phyloP scores from a whole-genome alignment of 1,140 invertebrate species.

The Penaeus vannamei region DNA sequence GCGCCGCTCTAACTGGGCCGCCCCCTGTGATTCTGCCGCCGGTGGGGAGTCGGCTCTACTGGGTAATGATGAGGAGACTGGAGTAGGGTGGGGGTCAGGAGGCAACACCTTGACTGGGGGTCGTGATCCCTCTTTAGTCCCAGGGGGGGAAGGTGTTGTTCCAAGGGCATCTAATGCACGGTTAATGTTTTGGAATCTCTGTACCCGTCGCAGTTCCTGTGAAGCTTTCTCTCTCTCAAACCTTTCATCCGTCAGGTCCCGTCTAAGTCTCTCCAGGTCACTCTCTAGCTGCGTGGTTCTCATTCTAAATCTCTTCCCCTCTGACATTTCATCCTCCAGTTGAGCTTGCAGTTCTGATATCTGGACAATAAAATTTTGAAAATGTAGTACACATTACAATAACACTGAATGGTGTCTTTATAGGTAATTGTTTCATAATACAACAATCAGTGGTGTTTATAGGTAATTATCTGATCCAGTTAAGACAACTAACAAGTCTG shows the following conservation, averaged over 20 bases:
- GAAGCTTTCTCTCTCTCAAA: slow-evolving; percentile 61
- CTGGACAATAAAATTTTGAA: slow-evolving; percentile 36
- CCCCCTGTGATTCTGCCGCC: neutral
- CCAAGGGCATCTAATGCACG: slow-evolving; percentile 50
- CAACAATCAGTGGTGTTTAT: too few species aligned
- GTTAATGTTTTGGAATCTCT: slow-evolving; percentile 43
- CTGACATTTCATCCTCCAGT: slow-evolving; percentile 59
- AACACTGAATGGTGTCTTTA: neutral
- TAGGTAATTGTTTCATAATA: too few species aligned
- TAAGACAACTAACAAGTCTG: too few species aligned
- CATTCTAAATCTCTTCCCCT: slow-evolving; percentile 48
- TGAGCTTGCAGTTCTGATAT: slow-evolving; percentile 55
- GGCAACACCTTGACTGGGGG: neutral
- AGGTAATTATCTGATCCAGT: too few species aligned
- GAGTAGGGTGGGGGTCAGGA: slow-evolving; percentile 31
- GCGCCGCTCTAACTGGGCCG: slow-evolving; percentile 19
- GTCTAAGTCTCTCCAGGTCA: slow-evolving; percentile 57
- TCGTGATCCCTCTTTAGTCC: neutral
- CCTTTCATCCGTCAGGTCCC: slow-evolving; percentile 63
- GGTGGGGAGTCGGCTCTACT: slow-evolving; percentile 44
- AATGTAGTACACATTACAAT: neutral
- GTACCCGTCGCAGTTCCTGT: slow-evolving; percentile 64
- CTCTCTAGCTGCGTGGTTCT: slow-evolving; percentile 51
- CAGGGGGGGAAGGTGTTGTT: neutral
- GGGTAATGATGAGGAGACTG: slow-evolving; percentile 3